A percentile compares a stretch with the other conserved stretches of the same genome.
These are phyloP conservation scores for Dasypogon diadema DNA, from an alignment of 2,888 invertebrate genomes.

Conservation along the genomic window DNA sequence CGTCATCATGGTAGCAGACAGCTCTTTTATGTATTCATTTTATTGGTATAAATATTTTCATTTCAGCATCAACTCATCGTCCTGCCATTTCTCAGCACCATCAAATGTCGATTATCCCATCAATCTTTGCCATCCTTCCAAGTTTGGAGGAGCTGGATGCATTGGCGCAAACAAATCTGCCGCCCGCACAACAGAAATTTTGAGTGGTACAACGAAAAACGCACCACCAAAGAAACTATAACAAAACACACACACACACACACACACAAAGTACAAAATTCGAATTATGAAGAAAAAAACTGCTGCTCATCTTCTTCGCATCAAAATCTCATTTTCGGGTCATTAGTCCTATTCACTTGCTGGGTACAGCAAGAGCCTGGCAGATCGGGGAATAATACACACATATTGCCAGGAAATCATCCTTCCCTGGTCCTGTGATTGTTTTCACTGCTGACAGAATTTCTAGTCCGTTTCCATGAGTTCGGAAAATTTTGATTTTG, in stretches of 20 bases:
- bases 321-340: constrained; percentile 55
- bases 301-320: constrained; percentile 55
- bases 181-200: background rate
- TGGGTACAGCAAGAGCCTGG: constrained; percentile 7
- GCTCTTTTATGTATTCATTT: constrained; percentile 41
- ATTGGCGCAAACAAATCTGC: constrained; percentile 14
- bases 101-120: constrained; percentile 56
- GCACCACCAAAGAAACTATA: background rate
- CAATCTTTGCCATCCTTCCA: constrained; percentile 41
- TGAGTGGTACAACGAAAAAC: constrained; percentile 38
- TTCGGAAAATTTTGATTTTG: constrained; percentile 15
- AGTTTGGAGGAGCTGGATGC: constrained; percentile 23
- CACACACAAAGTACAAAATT: background rate
- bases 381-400: constrained; percentile 42
- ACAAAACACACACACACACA: too few species aligned
- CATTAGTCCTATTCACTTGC: constrained; percentile 50
- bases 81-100: constrained; percentile 48
- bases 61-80: constrained; percentile 29
- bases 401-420: constrained; percentile 19
- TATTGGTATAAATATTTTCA: constrained; percentile 41
- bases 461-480: background rate
- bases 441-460: background rate
- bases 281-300: constrained; percentile 30
- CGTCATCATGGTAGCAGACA: constrained; percentile 19
- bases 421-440: background rate